Conservation (phyloP, 1,140 invertebrate species). For the Magallana angulata region DNA sequence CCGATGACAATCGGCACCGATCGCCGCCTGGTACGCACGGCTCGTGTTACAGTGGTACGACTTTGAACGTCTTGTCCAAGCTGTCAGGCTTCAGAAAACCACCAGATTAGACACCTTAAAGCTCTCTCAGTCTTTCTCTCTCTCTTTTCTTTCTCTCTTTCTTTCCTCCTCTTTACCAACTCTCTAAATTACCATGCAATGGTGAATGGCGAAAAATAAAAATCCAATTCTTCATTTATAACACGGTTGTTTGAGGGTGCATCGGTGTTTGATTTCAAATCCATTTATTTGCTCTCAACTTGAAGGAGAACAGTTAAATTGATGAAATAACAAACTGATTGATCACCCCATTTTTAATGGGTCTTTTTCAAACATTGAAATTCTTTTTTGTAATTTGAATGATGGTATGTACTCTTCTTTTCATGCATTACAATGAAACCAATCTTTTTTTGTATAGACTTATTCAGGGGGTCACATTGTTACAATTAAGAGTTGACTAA, state of each 20-base stretch:
- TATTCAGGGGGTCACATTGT: too few species aligned
- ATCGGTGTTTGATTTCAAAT: conserved; percentile 22
- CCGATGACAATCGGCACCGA: conserved; percentile 21
- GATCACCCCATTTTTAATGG: neutral
- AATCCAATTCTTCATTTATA: neutral
- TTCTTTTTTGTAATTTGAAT: neutral
- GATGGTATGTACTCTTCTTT: conserved; percentile 9
- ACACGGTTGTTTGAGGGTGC: neutral
- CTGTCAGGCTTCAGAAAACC: conserved; percentile 29
- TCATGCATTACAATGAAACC: neutral
- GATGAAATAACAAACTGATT: conserved; percentile 18
- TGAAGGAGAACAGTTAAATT: conserved; percentile 25
- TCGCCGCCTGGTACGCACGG: conserved; percentile 14
- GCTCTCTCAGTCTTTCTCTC: too few species aligned
- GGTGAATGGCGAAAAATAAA: conserved; percentile 14
- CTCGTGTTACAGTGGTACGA: conserved; percentile 32
- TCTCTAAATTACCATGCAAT: neutral
- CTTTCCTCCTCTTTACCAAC: neutral
- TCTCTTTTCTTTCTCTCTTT: too few species aligned
- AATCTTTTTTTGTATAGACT: too few species aligned
- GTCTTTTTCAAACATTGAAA: neutral
- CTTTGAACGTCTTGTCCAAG: conserved; percentile 35
- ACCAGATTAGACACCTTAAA: conserved; percentile 10
- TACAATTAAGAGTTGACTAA: too few species aligned
- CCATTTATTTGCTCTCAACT: conserved; percentile 14